Conservation (phyloP, 2,888 invertebrate genomes). For the Caenorhabditis sp. region DNA sequence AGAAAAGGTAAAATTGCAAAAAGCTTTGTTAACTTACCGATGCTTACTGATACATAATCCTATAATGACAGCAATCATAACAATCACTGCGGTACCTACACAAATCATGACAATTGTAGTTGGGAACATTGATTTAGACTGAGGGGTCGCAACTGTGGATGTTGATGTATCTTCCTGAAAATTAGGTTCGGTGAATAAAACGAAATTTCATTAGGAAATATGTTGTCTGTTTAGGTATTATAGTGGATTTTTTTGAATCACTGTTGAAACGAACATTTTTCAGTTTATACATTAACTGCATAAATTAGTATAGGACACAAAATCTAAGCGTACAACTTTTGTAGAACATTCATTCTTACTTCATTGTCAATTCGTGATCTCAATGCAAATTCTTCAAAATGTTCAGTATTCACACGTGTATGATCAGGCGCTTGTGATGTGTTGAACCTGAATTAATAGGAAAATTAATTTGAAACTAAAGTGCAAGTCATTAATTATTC, state of each 20-base stretch:
- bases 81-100: slow-evolving; percentile 63
- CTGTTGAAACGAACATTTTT: too few relatives aligned
- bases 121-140: slow-evolving; percentile 38
- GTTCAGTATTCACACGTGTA: slow-evolving; percentile 11
- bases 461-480: too few relatives aligned
- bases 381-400: slow-evolving; percentile 37
- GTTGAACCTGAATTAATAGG: slow-evolving; percentile 7
- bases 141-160: background rate
- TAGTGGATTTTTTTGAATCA: too few relatives aligned
- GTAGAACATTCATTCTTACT: background rate
- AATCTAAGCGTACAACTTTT: background rate
- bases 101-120: slow-evolving; percentile 65
- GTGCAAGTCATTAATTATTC: too few relatives aligned
- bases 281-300: too few relatives aligned
- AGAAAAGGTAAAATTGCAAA: too few relatives aligned
- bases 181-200: too few relatives aligned
- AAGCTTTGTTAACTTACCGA: slow-evolving; percentile 17
- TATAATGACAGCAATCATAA: slow-evolving; percentile 65
- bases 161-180: slow-evolving; percentile 20
- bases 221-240: too few relatives aligned
- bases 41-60: slow-evolving; percentile 64
- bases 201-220: too few relatives aligned
- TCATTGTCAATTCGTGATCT: slow-evolving; percentile 16
- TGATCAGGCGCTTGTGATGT: slow-evolving; percentile 6
- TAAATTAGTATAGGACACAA: too few relatives aligned